Conservation (phyloP, 2,113 vertebrate genomes). For the Rhizomys pruinosus region DNA sequence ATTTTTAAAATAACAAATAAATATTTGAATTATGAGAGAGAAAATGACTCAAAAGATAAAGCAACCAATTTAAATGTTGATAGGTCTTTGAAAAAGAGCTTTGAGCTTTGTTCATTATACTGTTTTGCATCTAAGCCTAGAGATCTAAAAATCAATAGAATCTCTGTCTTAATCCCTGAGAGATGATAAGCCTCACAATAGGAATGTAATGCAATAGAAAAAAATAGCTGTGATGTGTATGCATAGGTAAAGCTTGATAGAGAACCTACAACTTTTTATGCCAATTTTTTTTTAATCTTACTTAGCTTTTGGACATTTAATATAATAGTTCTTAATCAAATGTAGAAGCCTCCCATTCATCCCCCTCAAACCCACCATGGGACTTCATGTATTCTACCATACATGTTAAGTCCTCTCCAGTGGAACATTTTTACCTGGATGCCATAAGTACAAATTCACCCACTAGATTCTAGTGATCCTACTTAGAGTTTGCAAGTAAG, state of each 20-base stretch:
- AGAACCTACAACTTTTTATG: not conserved
- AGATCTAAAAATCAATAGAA: not conserved
- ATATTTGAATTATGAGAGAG: not conserved
- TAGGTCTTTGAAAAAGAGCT: not conserved
- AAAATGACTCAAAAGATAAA: too few relatives aligned
- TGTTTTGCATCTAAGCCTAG: not conserved
- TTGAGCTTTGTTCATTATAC: not conserved
- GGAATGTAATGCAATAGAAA: not conserved
- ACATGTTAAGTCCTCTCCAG: too few relatives aligned
- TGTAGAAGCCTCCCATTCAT: too few relatives aligned
- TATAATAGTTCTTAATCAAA: too few relatives aligned
- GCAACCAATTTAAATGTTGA: conserved; percentile 30
- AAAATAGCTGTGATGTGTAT: not conserved
- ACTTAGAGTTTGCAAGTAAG: too few relatives aligned
- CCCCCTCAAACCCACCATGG: too few relatives aligned
- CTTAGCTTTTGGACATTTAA: too few relatives aligned
- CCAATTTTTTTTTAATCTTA: too few relatives aligned
- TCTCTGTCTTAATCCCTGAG: not conserved
- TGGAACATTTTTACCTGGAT: too few relatives aligned
- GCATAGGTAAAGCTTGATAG: not conserved
- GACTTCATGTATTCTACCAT: too few relatives aligned
- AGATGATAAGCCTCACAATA: not conserved
- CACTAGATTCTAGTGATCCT: too few relatives aligned
- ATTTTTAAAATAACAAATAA: conserved; percentile 30
- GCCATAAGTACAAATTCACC: too few relatives aligned